phyloP scores from a whole-genome alignment of 2,113 vertebrate species.

The Morone chrysops region DNA sequence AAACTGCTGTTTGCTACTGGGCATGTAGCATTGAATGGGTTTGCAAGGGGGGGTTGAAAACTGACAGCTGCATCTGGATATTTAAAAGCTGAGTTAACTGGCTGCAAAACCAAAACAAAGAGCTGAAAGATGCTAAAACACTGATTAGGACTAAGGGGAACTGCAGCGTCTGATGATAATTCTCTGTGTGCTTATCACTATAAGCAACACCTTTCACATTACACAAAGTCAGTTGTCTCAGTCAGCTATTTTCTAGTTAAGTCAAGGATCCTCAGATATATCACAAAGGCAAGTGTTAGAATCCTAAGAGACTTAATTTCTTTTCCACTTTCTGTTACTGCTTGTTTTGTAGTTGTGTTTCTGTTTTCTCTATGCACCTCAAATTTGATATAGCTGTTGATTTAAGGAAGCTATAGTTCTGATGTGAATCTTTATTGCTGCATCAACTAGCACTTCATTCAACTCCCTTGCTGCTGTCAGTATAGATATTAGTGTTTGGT shows the following conservation, averaged over 20 bases:
- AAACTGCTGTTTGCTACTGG: not conserved
- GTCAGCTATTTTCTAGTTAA: not conserved
- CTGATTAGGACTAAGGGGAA: not conserved
- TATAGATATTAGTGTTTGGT: conserved; percentile 32
- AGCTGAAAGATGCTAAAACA: not conserved
- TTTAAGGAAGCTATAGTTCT: not conserved
- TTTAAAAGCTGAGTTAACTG: not conserved
- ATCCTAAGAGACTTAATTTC: not conserved
- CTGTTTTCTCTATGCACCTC: not conserved
- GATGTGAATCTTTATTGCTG: conserved; percentile 19
- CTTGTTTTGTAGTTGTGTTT: not conserved
- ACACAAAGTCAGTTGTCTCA: not conserved
- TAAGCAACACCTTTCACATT: not conserved
- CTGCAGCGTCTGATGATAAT: not conserved
- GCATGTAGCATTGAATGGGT: not conserved
- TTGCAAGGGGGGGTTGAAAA: not conserved
- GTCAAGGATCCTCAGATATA: not conserved
- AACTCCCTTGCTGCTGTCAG: conserved; percentile 24
- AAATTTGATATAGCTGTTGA: not conserved
- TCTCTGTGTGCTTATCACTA: not conserved
- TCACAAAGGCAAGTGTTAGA: not conserved
- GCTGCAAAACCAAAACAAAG: not conserved
- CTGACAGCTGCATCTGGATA: not conserved
- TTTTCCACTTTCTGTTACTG: conserved; percentile 1
- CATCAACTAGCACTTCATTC: not conserved